Conservation (phyloP, 2,113 vertebrate species). For the Pomatorhinus ruficollis region DNA sequence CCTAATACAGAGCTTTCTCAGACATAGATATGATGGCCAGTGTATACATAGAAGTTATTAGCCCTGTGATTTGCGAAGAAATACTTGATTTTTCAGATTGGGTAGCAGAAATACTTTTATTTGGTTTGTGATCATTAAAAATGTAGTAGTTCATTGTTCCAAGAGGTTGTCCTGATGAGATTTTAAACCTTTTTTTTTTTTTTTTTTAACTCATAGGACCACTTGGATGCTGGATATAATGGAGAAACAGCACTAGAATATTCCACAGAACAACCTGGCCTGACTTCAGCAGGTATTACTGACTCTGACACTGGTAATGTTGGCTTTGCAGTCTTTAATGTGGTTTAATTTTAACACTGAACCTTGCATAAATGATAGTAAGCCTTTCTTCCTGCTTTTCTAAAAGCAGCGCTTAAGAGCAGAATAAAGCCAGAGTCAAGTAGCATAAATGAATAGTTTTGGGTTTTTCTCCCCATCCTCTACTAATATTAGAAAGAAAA, state of each 20-base stretch:
- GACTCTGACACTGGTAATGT: conserved; percentile 20
- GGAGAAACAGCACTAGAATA: not conserved
- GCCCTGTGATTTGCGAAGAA: not conserved
- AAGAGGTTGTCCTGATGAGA: not conserved
- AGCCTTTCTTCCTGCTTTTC: not conserved
- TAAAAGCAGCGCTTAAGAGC: not conserved
- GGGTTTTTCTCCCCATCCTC: not conserved
- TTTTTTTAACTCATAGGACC: not conserved
- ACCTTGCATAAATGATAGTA: not conserved
- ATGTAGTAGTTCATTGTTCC: not conserved
- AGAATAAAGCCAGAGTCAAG: not conserved
- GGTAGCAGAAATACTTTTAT: not conserved
- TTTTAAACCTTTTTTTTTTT: not conserved
- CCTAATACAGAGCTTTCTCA: not conserved
- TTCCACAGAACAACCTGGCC: not conserved
- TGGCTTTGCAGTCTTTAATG: not conserved
- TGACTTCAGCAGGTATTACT: not conserved
- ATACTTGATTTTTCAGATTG: not conserved
- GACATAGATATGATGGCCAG: not conserved
- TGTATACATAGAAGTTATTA: not conserved
- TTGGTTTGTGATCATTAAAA: not conserved
- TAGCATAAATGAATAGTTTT: not conserved
- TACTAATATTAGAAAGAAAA: not conserved
- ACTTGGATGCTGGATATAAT: not conserved
- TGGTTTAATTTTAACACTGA: not conserved